A percentile compares a stretch with the other conserved stretches of the same genome.
Evolutionary conservation across 2,113 vertebrate genomes (phyloP).

Genomic region (Pterocles gutturalis): DNA sequence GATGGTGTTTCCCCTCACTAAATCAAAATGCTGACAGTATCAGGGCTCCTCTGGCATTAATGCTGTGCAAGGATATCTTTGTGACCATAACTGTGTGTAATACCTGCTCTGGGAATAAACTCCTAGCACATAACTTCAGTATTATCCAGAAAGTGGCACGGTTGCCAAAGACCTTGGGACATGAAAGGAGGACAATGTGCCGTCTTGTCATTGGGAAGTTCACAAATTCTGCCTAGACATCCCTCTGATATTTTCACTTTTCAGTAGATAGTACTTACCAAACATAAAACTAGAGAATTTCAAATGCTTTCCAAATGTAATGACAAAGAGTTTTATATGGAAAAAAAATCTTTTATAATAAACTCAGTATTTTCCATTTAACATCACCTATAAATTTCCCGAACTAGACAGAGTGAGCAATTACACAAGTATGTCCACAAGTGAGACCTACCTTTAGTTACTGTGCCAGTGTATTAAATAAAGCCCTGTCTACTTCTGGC

Average conservation of each 20-base stretch:
- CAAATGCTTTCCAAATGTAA: conserved; percentile 13
- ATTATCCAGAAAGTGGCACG: background rate
- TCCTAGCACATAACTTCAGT: background rate
- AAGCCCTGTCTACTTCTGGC: background rate
- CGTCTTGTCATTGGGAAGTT: background rate
- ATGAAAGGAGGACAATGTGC: background rate
- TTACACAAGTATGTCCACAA: background rate
- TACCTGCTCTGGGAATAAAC: conserved; percentile 23
- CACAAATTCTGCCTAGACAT: conserved; percentile 49
- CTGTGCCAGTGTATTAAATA: background rate
- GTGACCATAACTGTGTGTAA: background rate
- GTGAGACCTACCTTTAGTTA: background rate
- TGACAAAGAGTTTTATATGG: background rate
- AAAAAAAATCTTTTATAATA: background rate
- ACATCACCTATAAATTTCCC: background rate
- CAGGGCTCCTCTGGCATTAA: background rate
- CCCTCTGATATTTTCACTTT: conserved; percentile 10
- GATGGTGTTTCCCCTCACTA: background rate
- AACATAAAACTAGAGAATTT: background rate
- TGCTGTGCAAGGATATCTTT: background rate
- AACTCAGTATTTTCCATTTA: background rate
- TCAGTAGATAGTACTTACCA: conserved; percentile 17
- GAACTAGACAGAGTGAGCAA: background rate
- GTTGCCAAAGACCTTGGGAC: background rate
- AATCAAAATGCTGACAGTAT: background rate